Base-by-base conservation (phyloP, 2,888 invertebrate genomes). In the Eilema sororculum region DNA sequence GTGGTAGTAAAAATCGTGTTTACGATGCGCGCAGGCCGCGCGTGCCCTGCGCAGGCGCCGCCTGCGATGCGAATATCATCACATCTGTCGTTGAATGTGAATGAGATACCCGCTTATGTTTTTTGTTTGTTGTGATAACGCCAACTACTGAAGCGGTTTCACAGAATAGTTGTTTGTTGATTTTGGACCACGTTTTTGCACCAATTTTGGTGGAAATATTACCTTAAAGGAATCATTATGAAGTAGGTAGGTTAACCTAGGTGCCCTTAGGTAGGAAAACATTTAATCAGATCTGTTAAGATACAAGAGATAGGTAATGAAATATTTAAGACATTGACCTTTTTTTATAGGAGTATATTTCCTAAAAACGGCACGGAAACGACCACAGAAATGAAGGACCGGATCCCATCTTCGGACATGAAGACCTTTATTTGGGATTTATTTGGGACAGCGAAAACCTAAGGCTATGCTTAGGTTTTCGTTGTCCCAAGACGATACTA, bases 1-100 rank as follows among this genome's bases (percentile, higher is more conserved):
- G 94, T 89, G 92, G 93, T 92, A 90, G 93, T 94, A 94, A 95
- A 95, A 95, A 94, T 94, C 91, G 93, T 93, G 93, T 94, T 93
- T 93, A 94, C 92, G 91, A 89, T 83, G 86, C 84, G 86, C 84
- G 81, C 87, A 82, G 79, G 86, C 86, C 84, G 88, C 91, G 90
- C 91, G 87, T 88, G 91, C 87, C 81, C 81, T 86, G 88, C 89
- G 88, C 88, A 78, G 77, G 85, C 85, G 85, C 79, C 77, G 81
- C 83, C 77, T 82, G 85, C 82, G 78, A 82, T 86, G 89, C 89
- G 87, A 88, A 87, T 86, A 86, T 88, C 87, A 85, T 84, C 86
- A 81, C 91, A 89, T 90, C 90, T 91, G 91, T 88, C 87, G 89
- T 87, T 83, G 88, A 86, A 91, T 91, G 86, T 86, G 86, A 89